A percentile compares a stretch with the other conserved stretches of the same genome.
Evolutionary conservation across 2,113 vertebrate species (phyloP).

Genomic region (Tor tambroides): DNA sequence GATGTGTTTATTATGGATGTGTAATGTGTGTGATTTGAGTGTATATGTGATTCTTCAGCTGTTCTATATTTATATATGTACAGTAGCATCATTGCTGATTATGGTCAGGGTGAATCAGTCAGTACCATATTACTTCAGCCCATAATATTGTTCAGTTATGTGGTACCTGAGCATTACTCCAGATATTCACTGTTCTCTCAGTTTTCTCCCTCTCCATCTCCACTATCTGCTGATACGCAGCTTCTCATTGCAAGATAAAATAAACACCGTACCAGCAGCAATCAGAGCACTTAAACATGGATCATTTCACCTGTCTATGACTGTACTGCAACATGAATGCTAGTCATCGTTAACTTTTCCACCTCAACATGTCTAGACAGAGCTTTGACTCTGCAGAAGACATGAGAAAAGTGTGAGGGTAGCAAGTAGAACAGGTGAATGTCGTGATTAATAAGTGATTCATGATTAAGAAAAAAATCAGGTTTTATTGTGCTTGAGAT

Average conservation of each 20-base stretch:
- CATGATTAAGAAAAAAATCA: not conserved
- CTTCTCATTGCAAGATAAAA: not conserved
- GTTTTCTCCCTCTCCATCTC: not conserved
- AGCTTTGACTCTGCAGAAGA: not conserved
- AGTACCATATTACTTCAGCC: too few species aligned
- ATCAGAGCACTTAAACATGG: not conserved
- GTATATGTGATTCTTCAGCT: not conserved
- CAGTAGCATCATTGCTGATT: not conserved
- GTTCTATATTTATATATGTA: not conserved
- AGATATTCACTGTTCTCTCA: not conserved
- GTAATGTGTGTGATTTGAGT: not conserved
- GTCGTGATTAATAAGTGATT: not conserved
- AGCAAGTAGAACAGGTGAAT: constrained; percentile 12
- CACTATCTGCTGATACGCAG: not conserved
- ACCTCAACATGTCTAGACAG: not conserved
- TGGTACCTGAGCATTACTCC: not conserved
- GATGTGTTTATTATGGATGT: not conserved
- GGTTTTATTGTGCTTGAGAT: not conserved
- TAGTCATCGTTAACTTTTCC: not conserved
- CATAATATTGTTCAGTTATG: not conserved
- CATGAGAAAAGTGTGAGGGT: not conserved
- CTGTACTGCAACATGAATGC: not conserved
- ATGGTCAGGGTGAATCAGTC: not conserved
- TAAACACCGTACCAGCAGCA: constrained; percentile 10
- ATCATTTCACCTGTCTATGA: constrained; percentile 10